A percentile compares a stretch with the other conserved stretches of the same genome.
These are phyloP conservation scores for Ficedula albicollis DNA, from an alignment of 2,797 vertebrate genomes.

Conservation along the genomic window DNA sequence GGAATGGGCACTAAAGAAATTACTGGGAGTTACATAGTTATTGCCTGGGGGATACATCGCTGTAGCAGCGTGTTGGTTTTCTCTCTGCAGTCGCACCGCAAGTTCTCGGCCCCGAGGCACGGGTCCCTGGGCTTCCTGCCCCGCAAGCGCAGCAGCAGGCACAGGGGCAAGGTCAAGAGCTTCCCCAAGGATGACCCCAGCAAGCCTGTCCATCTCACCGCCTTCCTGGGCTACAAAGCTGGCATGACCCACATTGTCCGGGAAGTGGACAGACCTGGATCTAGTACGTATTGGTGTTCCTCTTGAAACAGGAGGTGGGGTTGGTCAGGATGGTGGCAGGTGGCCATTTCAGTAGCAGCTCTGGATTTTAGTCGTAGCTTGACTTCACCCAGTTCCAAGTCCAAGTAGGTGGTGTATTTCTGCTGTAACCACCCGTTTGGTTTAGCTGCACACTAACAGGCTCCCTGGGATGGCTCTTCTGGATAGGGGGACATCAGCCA, in stretches of 20 bases:
- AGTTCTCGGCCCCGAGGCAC: slow-evolving; percentile 96
- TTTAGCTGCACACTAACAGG: not conserved
- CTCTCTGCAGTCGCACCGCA: slow-evolving; percentile 88
- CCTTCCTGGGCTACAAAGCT: slow-evolving; percentile 96
- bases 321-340: not conserved
- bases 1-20: fast-evolving
- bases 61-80: fast-evolving
- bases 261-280: slow-evolving; percentile 95
- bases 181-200: slow-evolving; percentile 94
- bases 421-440: fast-evolving
- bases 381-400: fast-evolving
- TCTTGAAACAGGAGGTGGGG: fast-evolving
- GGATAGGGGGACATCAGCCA: slow-evolving; percentile 78
- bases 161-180: slow-evolving; percentile 97
- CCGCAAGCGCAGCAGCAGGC: slow-evolving; percentile 91
- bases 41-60: fast-evolving
- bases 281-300: slow-evolving; percentile 81
- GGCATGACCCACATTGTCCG: slow-evolving; percentile 99
- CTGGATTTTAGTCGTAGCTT: not conserved
- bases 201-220: slow-evolving; percentile 94
- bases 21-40: fast-evolving
- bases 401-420: not conserved
- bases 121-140: slow-evolving; percentile 96
- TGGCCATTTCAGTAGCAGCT: not conserved
- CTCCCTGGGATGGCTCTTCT: slow-evolving; percentile 76